phyloP scores from a whole-genome alignment of 2,888 invertebrate genomes.

The Apantesis nais region DNA sequence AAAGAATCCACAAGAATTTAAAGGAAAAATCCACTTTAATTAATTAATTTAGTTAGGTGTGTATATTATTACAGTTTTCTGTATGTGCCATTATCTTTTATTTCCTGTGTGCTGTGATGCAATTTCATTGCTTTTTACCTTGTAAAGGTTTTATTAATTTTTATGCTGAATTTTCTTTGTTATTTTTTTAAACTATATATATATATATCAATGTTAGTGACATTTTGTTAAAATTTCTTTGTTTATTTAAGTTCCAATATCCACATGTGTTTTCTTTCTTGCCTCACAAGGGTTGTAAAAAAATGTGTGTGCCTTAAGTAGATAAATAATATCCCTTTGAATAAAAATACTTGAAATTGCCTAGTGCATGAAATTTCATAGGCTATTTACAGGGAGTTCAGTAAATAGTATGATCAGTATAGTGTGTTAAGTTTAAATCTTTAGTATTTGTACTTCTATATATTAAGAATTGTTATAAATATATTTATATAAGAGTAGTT shows the following conservation, averaged over 20 bases:
- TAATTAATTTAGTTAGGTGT: not conserved
- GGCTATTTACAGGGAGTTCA: not conserved
- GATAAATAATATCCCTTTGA: not conserved
- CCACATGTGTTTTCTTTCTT: not conserved
- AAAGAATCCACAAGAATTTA: too few species aligned
- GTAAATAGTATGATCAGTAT: not conserved
- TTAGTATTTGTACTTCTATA: slow-evolving; percentile 20
- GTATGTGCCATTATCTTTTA: slow-evolving; percentile 22
- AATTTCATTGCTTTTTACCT: slow-evolving; percentile 34
- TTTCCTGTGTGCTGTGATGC: slow-evolving; percentile 15
- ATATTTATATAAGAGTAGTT: slow-evolving; percentile 24
- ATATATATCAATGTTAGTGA: not conserved
- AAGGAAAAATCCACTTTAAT: not conserved
- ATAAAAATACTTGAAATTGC: not conserved
- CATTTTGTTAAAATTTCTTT: slow-evolving; percentile 8
- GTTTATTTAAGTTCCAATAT: not conserved
- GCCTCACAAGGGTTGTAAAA: not conserved
- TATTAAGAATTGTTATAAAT: slow-evolving; percentile 27
- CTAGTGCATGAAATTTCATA: not conserved
- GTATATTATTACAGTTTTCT: slow-evolving; percentile 5
- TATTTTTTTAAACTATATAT: not conserved
- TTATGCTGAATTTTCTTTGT: slow-evolving; percentile 7
- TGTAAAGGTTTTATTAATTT: slow-evolving; percentile 47
- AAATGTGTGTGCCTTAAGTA: not conserved
- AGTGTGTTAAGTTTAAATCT: slow-evolving; percentile 1